Conservation (phyloP, 1,140 invertebrate genomes). For the Aphelenchoides fujianensis region DNA sequence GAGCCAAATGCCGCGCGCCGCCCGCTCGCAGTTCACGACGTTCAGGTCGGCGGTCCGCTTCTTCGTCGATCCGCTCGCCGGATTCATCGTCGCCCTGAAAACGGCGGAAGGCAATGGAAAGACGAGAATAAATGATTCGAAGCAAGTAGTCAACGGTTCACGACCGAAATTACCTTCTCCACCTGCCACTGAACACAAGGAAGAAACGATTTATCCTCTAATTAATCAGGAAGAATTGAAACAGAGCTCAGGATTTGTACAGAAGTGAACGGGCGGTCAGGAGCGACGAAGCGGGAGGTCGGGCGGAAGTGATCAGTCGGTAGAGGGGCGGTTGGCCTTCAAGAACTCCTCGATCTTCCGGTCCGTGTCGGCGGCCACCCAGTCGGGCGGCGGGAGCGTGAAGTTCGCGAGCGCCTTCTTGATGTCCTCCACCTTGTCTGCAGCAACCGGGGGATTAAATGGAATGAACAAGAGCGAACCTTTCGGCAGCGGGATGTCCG, state of each 20-base stretch:
- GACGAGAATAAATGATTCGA: not conserved
- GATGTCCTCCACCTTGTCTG: slow-evolving; percentile 25
- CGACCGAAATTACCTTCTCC: not conserved
- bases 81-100: not conserved
- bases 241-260: no score
- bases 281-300: no score
- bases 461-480: not conserved
- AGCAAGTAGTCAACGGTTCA: not conserved
- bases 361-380: slow-evolving; percentile 3
- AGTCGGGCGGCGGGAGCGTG: slow-evolving; percentile 9
- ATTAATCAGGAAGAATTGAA: no score
- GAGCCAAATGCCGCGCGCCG: slow-evolving; percentile 50
- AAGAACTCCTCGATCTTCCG: slow-evolving; percentile 21
- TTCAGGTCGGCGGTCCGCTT: not conserved
- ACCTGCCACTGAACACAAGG: not conserved
- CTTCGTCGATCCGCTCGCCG: not conserved
- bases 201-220: no score
- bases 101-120: not conserved
- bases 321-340: no score
- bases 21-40: slow-evolving; percentile 47
- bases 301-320: no score
- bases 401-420: slow-evolving; percentile 17
- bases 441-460: not conserved
- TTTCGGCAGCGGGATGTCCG: slow-evolving; percentile 6
- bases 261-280: no score